Base-by-base conservation (phyloP, 2,888 invertebrate genomes). In the Eupithecia tripunctaria region DNA sequence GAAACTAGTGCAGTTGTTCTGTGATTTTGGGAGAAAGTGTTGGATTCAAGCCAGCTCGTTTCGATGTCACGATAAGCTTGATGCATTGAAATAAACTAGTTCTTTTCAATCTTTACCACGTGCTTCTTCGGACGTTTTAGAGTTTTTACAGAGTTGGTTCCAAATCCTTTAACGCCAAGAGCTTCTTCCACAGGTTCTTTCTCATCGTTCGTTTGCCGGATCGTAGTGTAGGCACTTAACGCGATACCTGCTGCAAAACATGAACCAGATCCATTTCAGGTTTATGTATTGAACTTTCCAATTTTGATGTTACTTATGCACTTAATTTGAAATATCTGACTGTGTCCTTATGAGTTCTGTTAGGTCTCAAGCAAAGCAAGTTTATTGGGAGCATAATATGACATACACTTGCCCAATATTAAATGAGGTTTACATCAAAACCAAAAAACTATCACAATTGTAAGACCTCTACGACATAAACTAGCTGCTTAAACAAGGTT, bases 11-110 rank as follows among this genome's bases (percentile, higher is more conserved):
- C 79, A 82, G 82, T 84, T 86, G 86, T 89, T 85, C 85, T 86
- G 85, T 84, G 84, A 83, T 82, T 84, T 88, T 86, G 86, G 87
- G 88, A 86, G 90, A 92, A 91, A 92, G 91, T 90, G 81, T 90
- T 93, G 93, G 92, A 88, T 75, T 76, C 71, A 73, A 76, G 91
- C 93, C 93, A 93, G 82, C 86, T 79, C 85, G 86, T 79, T 78
- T 69, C 76, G 62, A 69, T 74, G 67, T 63, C 62, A 70, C 63
- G 76, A 78, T 80, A 80, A 73, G 71, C 73, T 75, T 67, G 73
- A 87, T 86, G 87, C 85, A 88, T 83, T 80, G 80, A 88, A 88
- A 89, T 90, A 88, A 88, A 88, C 86, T 87, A 84, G 82, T 86
- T 85, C 84, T 82, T 81, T 81, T 80, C 82, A 82, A 82, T 18